phyloP scores from a whole-genome alignment of 2,888 invertebrate species.

The Megamerina dolium region DNA sequence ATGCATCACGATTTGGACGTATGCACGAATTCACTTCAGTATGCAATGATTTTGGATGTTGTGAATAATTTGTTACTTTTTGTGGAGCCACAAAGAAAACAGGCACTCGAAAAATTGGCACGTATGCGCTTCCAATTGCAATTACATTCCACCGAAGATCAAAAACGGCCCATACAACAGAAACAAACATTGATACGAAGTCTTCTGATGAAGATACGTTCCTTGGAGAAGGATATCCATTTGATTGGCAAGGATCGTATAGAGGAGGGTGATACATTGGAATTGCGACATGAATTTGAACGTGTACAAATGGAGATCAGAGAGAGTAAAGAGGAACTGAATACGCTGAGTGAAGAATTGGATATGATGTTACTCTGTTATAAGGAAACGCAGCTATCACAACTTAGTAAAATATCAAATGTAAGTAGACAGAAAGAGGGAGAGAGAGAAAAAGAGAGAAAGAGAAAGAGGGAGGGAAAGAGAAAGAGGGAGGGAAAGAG shows the following conservation, averaged over 20 bases:
- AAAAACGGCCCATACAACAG: constrained; percentile 83
- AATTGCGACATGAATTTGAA: constrained; percentile 62
- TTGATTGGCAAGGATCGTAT: constrained; percentile 73
- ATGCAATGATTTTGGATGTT: constrained; percentile 94
- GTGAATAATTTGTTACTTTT: constrained; percentile 95
- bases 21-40: constrained; percentile 92
- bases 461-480: no score
- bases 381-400: constrained; percentile 68
- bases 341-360: constrained; percentile 84
- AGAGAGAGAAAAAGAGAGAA: no score
- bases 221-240: constrained; percentile 85
- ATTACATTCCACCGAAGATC: constrained; percentile 84
- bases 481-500: no score
- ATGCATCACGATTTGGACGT: constrained; percentile 98
- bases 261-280: constrained; percentile 59
- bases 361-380: constrained; percentile 93
- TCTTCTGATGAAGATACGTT: constrained; percentile 72
- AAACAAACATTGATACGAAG: constrained; percentile 75
- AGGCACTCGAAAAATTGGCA: constrained; percentile 77
- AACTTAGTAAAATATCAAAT: constrained; percentile 57
- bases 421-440: no score
- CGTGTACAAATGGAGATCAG: constrained; percentile 65
- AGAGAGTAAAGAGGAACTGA: constrained; percentile 84
- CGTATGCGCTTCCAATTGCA: constrained; percentile 93
- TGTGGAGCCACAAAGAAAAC: constrained; percentile 92